phyloP scores from a whole-genome alignment of 2,888 invertebrate species.

The Cantharis flavilabris region DNA sequence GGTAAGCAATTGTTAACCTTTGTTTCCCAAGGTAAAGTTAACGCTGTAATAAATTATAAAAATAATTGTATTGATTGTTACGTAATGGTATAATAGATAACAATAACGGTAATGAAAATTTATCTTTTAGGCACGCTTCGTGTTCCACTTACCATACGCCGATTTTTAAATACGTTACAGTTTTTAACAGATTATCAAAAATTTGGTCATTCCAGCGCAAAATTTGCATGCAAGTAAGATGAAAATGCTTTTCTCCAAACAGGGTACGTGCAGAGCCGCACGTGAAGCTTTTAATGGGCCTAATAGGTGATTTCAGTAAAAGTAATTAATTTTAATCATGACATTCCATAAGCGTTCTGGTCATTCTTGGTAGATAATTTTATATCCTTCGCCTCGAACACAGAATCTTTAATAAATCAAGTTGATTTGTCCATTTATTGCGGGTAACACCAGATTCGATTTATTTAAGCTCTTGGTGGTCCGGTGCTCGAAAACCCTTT shows the following conservation, averaged over 20 bases:
- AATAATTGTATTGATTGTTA: background rate
- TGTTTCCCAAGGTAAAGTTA: background rate
- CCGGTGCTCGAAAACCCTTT: background rate
- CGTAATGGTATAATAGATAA: background rate
- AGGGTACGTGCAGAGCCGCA: background rate
- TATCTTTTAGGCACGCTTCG: slow-evolving; percentile 2
- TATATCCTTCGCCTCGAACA: background rate
- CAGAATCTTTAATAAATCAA: background rate
- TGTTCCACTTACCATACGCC: background rate
- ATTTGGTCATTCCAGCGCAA: background rate
- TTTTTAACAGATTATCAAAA: background rate
- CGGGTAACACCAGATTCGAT: background rate
- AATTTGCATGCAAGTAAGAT: background rate
- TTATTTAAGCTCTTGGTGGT: background rate
- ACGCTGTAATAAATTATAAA: background rate
- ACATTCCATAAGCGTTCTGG: background rate
- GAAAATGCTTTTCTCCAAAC: background rate
- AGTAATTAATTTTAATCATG: background rate
- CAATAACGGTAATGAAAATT: background rate
- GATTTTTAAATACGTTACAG: background rate
- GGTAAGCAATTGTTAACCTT: background rate
- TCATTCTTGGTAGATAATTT: background rate
- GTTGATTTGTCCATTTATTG: background rate
- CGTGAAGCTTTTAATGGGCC: background rate
- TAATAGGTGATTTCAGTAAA: background rate